Evolutionary conservation across 2,888 invertebrate species (phyloP), one percentile per base, ranked within the genome.

Genomic region (Lepidochrysops patricia): DNA sequence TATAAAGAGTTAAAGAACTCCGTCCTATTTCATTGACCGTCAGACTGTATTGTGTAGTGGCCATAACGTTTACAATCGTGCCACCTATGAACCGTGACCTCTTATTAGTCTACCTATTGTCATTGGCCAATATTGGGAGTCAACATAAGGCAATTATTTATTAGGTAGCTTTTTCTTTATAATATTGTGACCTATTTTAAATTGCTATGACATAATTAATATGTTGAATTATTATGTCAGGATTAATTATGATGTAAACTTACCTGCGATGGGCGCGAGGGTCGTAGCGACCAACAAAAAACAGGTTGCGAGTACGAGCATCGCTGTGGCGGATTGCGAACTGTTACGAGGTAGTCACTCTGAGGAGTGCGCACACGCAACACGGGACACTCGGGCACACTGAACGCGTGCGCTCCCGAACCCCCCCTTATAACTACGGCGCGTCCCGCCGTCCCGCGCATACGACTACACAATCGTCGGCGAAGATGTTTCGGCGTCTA

Each of bases 231-330:
- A 48, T 60, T 19, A 48, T 60, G 32, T 13, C 13, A n/a, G 43
- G 13, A 29, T 13, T 50, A 32, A 35, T 37, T 37, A 37, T 50
- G 29, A 60, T 23, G 34, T 54, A 37, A 62, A 89, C 90, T 72
- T 86, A 91, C 91, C 91, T 89, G 91, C 82, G 59, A 84, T 84
- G 63, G 90, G 90, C 72, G 83, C 81, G 63, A 87, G 73, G 73
- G 85, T 86, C 72, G 88, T 88, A 77, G 88, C 89, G 76, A 84
- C 79, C 72, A 91, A 82, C 80, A 91, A 74, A 69, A 91, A 76
- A 77, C 90, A 85, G 74, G 90, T 81, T 75, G 90, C 90, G 76
- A 91, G 78, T 77, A 91, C 79, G 75, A 83, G 86, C 89, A 89
- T 89, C 74, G 72, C 72, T 67, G 70, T 67, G 67, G 32, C 54